phyloP scores from a whole-genome alignment of 2,113 vertebrate species.

The Psophia crepitans region DNA sequence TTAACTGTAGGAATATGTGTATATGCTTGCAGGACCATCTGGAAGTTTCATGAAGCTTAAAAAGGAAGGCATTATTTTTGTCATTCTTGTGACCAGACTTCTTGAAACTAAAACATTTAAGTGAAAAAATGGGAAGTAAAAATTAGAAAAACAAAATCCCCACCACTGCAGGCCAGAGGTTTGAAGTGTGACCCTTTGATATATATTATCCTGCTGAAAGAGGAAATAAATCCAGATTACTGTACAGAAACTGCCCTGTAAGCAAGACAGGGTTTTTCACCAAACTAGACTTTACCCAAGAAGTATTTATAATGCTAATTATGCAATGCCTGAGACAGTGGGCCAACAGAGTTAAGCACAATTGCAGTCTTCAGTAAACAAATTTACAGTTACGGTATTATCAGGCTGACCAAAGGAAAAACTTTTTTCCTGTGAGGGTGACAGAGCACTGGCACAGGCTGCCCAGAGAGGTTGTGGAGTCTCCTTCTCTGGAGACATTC shows the following conservation, averaged over 20 bases:
- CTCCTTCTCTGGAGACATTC: too few relatives aligned
- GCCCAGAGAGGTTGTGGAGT: too few relatives aligned
- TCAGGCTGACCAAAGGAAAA: too few relatives aligned
- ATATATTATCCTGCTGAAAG: not conserved
- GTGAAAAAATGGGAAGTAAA: conserved; percentile 6
- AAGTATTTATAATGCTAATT: not conserved
- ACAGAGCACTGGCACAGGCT: too few relatives aligned
- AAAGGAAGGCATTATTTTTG: not conserved
- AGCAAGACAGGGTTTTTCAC: not conserved
- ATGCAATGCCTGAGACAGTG: not conserved
- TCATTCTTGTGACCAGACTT: not conserved
- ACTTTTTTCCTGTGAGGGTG: too few relatives aligned
- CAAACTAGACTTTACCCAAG: not conserved
- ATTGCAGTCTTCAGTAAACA: not conserved
- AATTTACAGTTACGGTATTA: not conserved
- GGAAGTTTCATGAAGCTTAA: not conserved
- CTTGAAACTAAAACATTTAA: not conserved
- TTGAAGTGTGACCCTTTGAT: not conserved
- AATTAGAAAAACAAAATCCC: not conserved
- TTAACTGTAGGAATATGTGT: not conserved
- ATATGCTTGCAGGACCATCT: not conserved
- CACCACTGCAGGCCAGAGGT: not conserved
- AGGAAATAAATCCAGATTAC: not conserved
- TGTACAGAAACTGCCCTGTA: not conserved
- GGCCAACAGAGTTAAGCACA: not conserved